Percentiles rank a stretch among this genome's conserved stretches.
Conservation (phyloP, 2,113 vertebrate genomes). For the Albula goreensis region DNA sequence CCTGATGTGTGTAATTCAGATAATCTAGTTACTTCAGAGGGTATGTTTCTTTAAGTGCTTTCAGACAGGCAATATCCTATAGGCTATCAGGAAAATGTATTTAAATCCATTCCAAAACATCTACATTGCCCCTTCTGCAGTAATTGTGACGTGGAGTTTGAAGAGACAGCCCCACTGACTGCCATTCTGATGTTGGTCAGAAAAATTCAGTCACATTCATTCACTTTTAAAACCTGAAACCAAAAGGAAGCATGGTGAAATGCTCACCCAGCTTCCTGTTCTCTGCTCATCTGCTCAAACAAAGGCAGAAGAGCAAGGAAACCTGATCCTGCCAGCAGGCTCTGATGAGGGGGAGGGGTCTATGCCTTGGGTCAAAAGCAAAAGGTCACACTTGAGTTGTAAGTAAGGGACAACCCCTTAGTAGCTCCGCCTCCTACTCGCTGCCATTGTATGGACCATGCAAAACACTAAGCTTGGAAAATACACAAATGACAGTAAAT, state of each 20-base stretch:
- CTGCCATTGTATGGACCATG: not conserved
- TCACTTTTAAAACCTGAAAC: no score
- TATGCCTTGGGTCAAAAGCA: not conserved
- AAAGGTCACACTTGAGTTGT: not conserved
- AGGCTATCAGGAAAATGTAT: not conserved
- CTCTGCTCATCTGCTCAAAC: constrained; percentile 4
- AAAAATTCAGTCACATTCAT: not conserved
- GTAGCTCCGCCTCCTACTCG: not conserved
- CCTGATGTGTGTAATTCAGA: no score
- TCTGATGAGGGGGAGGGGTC: not conserved
- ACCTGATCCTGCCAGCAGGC: not conserved
- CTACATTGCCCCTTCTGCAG: not conserved
- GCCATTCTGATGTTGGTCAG: not conserved
- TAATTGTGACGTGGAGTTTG: no score
- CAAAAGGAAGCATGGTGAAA: no score
- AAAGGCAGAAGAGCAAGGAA: not conserved
- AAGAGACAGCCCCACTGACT: not conserved
- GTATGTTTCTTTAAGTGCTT: no score
- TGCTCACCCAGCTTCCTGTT: not conserved
- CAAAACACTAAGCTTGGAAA: not conserved
- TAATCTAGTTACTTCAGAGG: no score
- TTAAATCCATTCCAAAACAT: no score
- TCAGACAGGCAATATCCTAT: not conserved
- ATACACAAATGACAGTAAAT: not conserved
- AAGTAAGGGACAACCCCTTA: not conserved